These are phyloP conservation scores for Adoxophyes honmai DNA, from an alignment of 1,140 invertebrate genomes.

Conservation along the genomic window DNA sequence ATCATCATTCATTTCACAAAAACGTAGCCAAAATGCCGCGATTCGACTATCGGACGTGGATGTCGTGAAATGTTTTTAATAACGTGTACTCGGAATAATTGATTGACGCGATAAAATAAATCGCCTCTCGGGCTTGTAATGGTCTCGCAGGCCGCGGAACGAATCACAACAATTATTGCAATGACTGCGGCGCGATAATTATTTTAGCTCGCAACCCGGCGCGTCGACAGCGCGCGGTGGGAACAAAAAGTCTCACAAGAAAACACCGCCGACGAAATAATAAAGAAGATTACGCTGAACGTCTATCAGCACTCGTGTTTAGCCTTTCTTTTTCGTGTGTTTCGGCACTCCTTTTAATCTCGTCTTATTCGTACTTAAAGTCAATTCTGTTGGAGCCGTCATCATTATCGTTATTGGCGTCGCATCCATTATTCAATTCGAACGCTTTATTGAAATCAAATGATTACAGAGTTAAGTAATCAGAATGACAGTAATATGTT, in stretches of 20 bases:
- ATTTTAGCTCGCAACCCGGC: slow-evolving; percentile 28
- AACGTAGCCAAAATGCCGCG: slow-evolving; percentile 41
- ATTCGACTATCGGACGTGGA: slow-evolving; percentile 27
- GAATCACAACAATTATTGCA: slow-evolving; percentile 45
- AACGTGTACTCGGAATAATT: slow-evolving; percentile 50
- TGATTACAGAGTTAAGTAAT: slow-evolving; percentile 24
- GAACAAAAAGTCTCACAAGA: not conserved
- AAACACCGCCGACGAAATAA: too few relatives aligned
- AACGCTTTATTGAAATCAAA: not conserved
- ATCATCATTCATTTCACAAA: slow-evolving; percentile 59
- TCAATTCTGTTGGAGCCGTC: too few relatives aligned
- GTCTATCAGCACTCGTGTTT: too few relatives aligned
- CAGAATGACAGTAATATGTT: too few relatives aligned
- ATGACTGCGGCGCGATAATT: slow-evolving; percentile 35
- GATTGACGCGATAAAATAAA: slow-evolving; percentile 65
- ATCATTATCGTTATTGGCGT: too few relatives aligned
- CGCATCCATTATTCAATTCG: too few relatives aligned
- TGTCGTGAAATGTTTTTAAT: slow-evolving; percentile 52
- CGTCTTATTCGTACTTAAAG: too few relatives aligned
- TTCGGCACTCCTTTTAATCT: too few relatives aligned
- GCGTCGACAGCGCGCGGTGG: slow-evolving; percentile 14
- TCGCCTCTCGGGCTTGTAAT: slow-evolving; percentile 30
- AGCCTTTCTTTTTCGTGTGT: too few relatives aligned
- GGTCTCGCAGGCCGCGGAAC: slow-evolving; percentile 28
- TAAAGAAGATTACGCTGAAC: too few relatives aligned